phyloP scores from a whole-genome alignment of 2,113 vertebrate genomes.

The Haemorhous mexicanus region DNA sequence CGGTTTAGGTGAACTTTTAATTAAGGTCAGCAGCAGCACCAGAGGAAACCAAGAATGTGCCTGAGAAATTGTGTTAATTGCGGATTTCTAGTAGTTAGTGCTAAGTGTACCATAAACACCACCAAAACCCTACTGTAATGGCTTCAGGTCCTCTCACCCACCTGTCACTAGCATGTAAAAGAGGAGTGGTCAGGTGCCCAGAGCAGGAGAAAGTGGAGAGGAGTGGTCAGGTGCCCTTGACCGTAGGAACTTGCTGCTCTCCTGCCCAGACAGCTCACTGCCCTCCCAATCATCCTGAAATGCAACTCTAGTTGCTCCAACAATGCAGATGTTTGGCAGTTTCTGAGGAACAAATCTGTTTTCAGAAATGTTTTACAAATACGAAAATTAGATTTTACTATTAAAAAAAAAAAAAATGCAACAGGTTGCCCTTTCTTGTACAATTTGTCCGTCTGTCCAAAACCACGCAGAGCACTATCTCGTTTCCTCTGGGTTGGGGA shows the following conservation, averaged over 20 bases:
- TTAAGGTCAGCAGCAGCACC: conserved; percentile 7
- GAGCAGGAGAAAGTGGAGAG: neutral
- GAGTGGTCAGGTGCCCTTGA: neutral
- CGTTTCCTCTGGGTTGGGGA: neutral
- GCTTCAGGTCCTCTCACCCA: neutral
- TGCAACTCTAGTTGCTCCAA: neutral
- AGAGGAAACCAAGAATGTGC: conserved; percentile 30
- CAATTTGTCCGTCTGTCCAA: neutral
- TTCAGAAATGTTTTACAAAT: neutral
- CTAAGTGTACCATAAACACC: neutral
- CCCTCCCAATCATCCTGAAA: conserved; percentile 15
- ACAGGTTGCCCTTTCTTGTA: neutral
- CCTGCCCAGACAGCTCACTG: neutral
- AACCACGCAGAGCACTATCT: neutral
- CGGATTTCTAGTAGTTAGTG: neutral
- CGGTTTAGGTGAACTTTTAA: neutral
- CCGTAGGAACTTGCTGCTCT: neutral
- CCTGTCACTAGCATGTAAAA: neutral
- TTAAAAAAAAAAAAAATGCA: neutral
- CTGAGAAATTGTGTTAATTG: neutral
- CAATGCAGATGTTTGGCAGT: neutral
- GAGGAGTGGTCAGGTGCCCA: neutral
- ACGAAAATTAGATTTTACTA: neutral
- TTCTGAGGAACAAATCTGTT: neutral
- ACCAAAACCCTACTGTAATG: neutral